Conservation (phyloP, 2,797 vertebrate species). For the Corythornis leucogaster region DNA sequence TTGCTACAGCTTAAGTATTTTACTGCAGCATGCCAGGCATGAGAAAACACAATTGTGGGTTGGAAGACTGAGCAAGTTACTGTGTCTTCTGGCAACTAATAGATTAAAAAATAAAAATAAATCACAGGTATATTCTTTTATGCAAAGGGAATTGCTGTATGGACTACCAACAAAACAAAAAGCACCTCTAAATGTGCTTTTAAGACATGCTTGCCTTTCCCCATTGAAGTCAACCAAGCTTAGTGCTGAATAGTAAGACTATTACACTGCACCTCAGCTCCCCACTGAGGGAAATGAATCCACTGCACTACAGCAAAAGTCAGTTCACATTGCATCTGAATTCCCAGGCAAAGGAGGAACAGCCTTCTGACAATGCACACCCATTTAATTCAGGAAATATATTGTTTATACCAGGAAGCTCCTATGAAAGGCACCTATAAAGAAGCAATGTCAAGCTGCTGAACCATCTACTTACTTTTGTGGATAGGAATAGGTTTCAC, state of each 20-base stretch:
- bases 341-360: background rate
- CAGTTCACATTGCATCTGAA: background rate
- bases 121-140: background rate
- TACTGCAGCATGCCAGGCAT: background rate
- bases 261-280: background rate
- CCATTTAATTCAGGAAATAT: background rate
- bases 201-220: background rate
- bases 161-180: background rate
- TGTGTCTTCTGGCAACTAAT: background rate
- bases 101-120: background rate
- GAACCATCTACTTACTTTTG: constrained; percentile 72
- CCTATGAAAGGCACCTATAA: background rate
- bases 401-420: background rate
- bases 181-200: background rate
- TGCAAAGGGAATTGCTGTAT: background rate
- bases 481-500: constrained; percentile 75
- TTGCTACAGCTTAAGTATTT: background rate
- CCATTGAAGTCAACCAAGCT: background rate
- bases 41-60: background rate
- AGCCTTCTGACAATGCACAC: background rate
- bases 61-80: background rate
- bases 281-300: background rate
- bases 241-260: background rate
- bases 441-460: background rate
- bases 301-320: background rate